Conservation (phyloP, 2,888 invertebrate genomes). For the Lithosia quadra region DNA sequence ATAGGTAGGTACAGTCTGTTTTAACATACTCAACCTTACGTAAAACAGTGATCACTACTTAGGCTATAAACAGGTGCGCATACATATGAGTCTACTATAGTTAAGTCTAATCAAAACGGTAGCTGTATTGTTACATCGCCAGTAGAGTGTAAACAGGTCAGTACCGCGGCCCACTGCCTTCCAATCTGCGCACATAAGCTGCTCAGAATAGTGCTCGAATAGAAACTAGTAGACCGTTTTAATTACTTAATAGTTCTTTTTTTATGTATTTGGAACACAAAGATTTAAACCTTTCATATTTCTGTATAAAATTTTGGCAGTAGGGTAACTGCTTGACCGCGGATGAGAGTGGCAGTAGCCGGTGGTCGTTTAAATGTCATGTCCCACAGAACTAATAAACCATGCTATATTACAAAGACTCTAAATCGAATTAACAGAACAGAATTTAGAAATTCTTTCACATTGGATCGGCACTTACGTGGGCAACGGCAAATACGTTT, state of each 20-base stretch:
- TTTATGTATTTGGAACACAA: neutral
- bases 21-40: neutral
- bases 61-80: neutral
- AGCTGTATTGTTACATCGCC: conserved; percentile 19
- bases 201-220: neutral
- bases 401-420: too few species aligned
- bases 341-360: too few species aligned
- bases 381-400: too few species aligned
- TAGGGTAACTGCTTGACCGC: too few species aligned
- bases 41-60: conserved; percentile 2
- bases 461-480: too few species aligned
- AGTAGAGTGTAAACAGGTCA: conserved; percentile 29
- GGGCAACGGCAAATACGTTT: too few species aligned
- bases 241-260: conserved; percentile 13
- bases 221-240: conserved; percentile 20
- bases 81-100: neutral
- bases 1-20: too few species aligned
- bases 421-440: too few species aligned
- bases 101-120: conserved; percentile 11
- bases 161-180: conserved; percentile 30
- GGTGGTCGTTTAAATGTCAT: too few species aligned
- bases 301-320: neutral
- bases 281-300: neutral
- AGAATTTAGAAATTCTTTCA: too few species aligned
- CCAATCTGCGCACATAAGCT: conserved; percentile 16